These are phyloP conservation scores for Thermophis baileyi DNA, from an alignment of 2,113 vertebrate genomes.

Conservation along the genomic window DNA sequence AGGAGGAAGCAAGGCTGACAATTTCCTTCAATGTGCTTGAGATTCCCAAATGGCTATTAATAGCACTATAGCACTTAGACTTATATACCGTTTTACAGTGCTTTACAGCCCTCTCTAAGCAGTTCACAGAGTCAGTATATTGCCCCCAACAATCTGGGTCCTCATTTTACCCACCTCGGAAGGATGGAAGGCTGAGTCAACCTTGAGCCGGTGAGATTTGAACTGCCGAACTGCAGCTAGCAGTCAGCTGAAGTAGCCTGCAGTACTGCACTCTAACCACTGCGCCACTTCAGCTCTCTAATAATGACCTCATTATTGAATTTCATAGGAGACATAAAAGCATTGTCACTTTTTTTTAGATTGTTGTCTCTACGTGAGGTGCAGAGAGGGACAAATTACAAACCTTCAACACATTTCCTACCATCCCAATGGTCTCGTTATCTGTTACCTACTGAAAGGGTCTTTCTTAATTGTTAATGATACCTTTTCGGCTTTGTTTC, in stretches of 20 bases:
- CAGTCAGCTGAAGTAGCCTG: too few relatives aligned
- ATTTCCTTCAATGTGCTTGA: background rate
- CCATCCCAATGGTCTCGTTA: background rate
- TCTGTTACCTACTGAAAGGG: background rate
- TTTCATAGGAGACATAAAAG: constrained; percentile 14
- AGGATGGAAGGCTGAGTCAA: too few relatives aligned
- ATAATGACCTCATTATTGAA: background rate
- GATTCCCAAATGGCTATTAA: background rate
- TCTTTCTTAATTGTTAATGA: background rate
- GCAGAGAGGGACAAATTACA: background rate
- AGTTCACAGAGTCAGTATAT: too few relatives aligned
- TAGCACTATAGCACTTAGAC: too few relatives aligned
- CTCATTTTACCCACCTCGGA: too few relatives aligned
- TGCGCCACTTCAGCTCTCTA: too few relatives aligned
- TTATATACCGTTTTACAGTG: too few relatives aligned
- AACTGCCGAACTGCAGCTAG: too few relatives aligned
- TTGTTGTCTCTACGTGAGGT: background rate
- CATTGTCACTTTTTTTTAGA: background rate
- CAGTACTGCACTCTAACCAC: too few relatives aligned
- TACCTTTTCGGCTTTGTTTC: background rate
- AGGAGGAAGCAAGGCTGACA: background rate
- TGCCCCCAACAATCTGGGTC: too few relatives aligned
- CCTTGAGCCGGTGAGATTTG: too few relatives aligned
- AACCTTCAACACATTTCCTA: background rate
- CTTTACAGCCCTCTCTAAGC: too few relatives aligned